Conservation (phyloP, 2,888 invertebrate genomes). For the Neocrepidodera transversa region DNA sequence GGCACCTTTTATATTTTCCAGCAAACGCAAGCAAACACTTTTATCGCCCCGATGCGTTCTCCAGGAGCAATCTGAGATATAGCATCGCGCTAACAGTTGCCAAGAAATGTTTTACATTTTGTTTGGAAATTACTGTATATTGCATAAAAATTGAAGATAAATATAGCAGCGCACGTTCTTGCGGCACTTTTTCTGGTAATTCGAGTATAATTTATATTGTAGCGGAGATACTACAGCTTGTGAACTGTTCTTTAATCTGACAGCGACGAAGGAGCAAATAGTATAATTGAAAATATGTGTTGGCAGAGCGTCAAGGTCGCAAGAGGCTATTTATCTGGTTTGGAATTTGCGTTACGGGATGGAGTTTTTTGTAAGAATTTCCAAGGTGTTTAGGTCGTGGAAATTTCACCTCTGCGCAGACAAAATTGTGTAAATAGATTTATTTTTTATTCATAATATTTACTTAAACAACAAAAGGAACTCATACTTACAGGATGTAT, state of each 20-base stretch:
- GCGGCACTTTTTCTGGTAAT: conserved; percentile 45
- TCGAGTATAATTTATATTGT: conserved; percentile 53
- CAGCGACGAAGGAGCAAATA: conserved; percentile 58
- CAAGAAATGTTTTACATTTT: conserved; percentile 36
- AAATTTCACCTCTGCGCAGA: too few species aligned
- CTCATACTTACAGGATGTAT: too few species aligned
- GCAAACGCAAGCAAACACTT: conserved; percentile 11
- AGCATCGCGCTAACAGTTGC: conserved; percentile 23
- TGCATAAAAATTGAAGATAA: conserved; percentile 43
- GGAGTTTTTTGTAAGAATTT: conserved; percentile 2
- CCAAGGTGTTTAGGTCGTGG: not conserved
- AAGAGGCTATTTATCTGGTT: conserved; percentile 47
- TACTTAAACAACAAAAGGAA: too few species aligned
- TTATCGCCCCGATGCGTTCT: conserved; percentile 8
- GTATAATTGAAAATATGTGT: conserved; percentile 60
- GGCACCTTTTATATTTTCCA: conserved; percentile 9
- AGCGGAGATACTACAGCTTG: conserved; percentile 53
- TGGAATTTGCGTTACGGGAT: conserved; percentile 18
- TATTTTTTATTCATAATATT: too few species aligned
- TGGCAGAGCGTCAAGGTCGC: conserved; percentile 60
- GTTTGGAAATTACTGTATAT: conserved; percentile 41
- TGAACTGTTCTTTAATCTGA: conserved; percentile 59
- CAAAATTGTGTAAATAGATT: too few species aligned
- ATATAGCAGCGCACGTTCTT: conserved; percentile 38
- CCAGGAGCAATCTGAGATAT: conserved; percentile 15